Conservation (phyloP, 35 echinoderm and acorn worm species). For the Ophiothrix spiculata region DNA sequence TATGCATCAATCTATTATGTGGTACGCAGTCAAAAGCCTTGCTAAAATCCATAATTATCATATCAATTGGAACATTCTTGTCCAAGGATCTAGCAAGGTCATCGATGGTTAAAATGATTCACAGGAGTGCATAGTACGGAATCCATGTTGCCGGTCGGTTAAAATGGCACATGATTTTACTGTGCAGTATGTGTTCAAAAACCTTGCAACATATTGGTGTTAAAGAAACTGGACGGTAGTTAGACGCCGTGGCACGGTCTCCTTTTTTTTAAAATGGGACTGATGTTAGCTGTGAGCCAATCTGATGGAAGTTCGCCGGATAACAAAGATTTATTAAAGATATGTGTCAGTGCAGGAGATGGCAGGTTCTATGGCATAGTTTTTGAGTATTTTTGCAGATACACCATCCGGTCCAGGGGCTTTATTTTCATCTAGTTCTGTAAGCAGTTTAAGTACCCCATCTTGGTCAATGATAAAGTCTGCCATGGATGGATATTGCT, state of each 20-base stretch:
- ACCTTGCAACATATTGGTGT: constrained; percentile 30
- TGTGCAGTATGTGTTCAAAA: constrained; percentile 32
- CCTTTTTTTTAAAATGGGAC: constrained; percentile 27
- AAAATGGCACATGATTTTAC: constrained; percentile 29
- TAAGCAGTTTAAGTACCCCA: background rate
- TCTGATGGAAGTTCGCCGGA: background rate
- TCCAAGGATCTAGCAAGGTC: constrained; percentile 28
- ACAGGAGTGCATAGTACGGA: background rate
- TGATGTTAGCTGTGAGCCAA: constrained; percentile 10
- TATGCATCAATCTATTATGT: constrained; percentile 32
- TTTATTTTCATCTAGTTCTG: constrained; percentile 6
- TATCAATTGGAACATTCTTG: constrained; percentile 15
- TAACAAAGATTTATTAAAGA: constrained; percentile 6
- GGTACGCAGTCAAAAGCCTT: constrained; percentile 39
- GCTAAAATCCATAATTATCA: no score
- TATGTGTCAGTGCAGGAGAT: background rate
- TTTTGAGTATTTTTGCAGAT: constrained; percentile 5
- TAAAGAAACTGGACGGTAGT: constrained; percentile 29
- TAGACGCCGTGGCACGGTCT: background rate
- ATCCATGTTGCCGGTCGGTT: background rate
- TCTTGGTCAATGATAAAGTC: background rate
- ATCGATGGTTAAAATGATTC: constrained; percentile 1
- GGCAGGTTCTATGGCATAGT: background rate
- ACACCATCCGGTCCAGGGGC: constrained; percentile 12
- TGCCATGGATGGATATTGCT: background rate